A percentile compares a stretch with the other conserved stretches of the same genome.
phyloP scores from a whole-genome alignment of 1,140 invertebrate genomes.

The Drosophila suzukii region DNA sequence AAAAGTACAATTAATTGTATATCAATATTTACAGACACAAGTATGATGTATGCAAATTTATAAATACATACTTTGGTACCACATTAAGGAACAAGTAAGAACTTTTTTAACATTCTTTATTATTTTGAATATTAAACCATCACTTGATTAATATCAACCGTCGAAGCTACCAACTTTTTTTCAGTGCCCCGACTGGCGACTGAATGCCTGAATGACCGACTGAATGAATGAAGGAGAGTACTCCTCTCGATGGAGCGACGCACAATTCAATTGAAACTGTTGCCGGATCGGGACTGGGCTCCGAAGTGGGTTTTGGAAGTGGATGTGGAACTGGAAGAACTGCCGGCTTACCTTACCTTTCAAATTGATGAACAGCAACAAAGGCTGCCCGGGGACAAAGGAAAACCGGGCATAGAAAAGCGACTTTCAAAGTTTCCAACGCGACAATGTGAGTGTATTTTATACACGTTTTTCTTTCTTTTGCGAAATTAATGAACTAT shows the following conservation, averaged over 20 bases:
- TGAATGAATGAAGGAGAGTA: conserved; percentile 27
- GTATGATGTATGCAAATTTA: no score
- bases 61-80: no score
- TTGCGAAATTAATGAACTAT: conserved; percentile 82
- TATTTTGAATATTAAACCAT: no score
- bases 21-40: not conserved
- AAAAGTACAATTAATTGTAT: not conserved
- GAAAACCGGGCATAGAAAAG: conserved; percentile 75
- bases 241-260: conserved; percentile 30
- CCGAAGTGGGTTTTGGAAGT: conserved; percentile 4
- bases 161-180: not conserved
- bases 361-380: conserved; percentile 82
- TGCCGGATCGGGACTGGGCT: conserved; percentile 30
- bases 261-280: conserved; percentile 64
- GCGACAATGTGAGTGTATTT: conserved; percentile 65
- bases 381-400: conserved; percentile 65
- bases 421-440: conserved; percentile 76
- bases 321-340: conserved; percentile 32
- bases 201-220: conserved; percentile 20
- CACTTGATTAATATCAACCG: not conserved
- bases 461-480: conserved; percentile 54
- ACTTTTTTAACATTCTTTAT: no score
- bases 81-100: no score
- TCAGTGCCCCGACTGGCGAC: conserved; percentile 7
- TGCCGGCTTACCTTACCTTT: conserved; percentile 73